Evolutionary conservation across 2,888 invertebrate species (phyloP), one percentile per base, ranked within the genome.

Genomic region (Proisotoma minuta): DNA sequence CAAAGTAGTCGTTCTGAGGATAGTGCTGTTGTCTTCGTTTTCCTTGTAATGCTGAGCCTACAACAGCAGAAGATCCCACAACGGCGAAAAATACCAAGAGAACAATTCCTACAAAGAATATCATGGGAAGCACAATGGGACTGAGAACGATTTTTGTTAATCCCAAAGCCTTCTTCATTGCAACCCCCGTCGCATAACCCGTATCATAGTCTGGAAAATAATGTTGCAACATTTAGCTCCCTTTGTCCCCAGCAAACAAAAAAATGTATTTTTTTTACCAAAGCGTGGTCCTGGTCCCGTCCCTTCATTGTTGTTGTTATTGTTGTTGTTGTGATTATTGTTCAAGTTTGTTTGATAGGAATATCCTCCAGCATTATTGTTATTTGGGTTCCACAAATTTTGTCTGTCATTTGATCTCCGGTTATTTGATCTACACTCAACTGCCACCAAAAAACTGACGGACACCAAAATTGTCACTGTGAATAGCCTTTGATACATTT

Each of bases 41-140:
- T 40, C 60, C 65, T 24, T 24, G 50, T 22, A 27, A 28, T 10
- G 65, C 62, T 34, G 57, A 47, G 48, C 65, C 65, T 39, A 59
- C 57, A 22, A 65, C 65, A 2, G 62, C 61, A 27, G 65, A 59
- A 48, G 65, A 59, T 29, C 68, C 68, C 34, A 65, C 63, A 18
- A 65, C 54, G 8, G 65, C 62, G 27, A 69, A 69, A 59, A 69
- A 69, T 27, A 69, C 56, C 48, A 69, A 62, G 26, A 69, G 52
- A 4, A 66, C 63, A 48, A 69, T 63, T 40, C 68, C 68, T 34
- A 64, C 64, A 27, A 69, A 64, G 48, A 69, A 53, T 49, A 69
- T 66, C 66, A 61, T 61, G 34, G 68, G 68, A 34, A 66, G 40
- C 20, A 69, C 54, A 2, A 69, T 47, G 15, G 63, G 62, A 23